Base-by-base conservation (phyloP, 2,113 vertebrate species). In the Lepus timidus region DNA sequence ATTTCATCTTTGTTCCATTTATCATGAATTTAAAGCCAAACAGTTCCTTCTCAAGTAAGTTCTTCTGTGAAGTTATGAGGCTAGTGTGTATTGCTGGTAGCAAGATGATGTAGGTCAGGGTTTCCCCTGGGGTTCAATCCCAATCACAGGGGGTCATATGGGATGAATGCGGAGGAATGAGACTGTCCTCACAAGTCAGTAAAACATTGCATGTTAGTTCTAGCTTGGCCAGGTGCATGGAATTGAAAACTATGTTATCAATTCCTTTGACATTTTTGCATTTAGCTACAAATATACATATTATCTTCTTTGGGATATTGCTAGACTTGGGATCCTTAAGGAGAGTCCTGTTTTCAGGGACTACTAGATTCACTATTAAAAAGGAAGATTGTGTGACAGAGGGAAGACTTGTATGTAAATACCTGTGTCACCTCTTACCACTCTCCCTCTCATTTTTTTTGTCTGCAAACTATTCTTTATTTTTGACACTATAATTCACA, bases 21-120 rank as follows among this genome's bases (percentile, higher is more conserved):
- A 62, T 80, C 49, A 55, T 68, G 68, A 67, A 81, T 80, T 92
- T 92, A 33, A 84, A 73, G 58, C 61, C 62, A 83, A 78, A 85
- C 17, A 58, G 85, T 94, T 88, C 1, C 25, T 51, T 13, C 22
- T 70, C 36, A 44, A n/a, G 6, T 12, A 76, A 44, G 33, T 70
- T 55, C 27, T 27, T 76, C 65, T 73, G 70, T 61, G 78, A 70
- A 71, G 33, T 83, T 33, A 67, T 55, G 79, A 36, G 11, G 6
- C 16, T 68, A 70, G 11, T 22, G 8, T 19, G 9, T n/a, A 33
- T 31, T 64, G 33, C n/a, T 83, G 52, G 52, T 81, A 74, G 74
- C 39, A 84, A 79, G 19, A 49, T 52, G 49, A 80, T 5, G 27
- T 80, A 44, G 36, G 52, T 31, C 10, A 39, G 36, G 23, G 20